Conservation (phyloP, 2,113 vertebrate genomes). For the Rhipidura dahli region DNA sequence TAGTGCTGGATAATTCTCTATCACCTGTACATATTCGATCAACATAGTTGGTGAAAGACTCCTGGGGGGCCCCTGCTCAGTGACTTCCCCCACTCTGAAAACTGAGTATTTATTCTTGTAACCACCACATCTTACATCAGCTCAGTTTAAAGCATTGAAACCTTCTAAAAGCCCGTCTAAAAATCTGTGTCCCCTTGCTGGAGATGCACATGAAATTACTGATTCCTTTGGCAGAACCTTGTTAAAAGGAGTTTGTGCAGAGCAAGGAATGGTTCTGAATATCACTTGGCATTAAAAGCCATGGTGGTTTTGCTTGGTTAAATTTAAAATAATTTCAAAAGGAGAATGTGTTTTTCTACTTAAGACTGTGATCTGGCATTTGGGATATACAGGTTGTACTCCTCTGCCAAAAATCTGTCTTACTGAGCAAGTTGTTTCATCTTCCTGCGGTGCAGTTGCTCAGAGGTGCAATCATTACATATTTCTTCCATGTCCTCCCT, state of each 20-base stretch:
- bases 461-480: not conserved
- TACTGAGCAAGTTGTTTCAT: not conserved
- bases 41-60: not conserved
- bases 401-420: not conserved
- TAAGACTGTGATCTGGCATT: not conserved
- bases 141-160: not conserved
- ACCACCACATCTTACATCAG: not conserved
- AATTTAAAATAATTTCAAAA: not conserved
- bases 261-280: not conserved
- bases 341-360: not conserved
- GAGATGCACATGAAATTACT: rapidly evolving
- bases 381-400: not conserved
- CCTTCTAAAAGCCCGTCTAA: not conserved
- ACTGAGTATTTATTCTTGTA: not conserved
- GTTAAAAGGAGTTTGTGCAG: not conserved
- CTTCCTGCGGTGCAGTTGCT: not conserved
- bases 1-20: not conserved
- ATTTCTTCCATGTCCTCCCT: not conserved
- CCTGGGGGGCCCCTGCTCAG: not conserved
- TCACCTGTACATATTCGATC: not conserved
- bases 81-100: not conserved
- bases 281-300: not conserved
- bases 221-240: not conserved
- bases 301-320: not conserved
- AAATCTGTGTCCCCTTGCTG: not conserved